Conservation (phyloP, 2,888 invertebrate genomes). For the Pheosia tremula region DNA sequence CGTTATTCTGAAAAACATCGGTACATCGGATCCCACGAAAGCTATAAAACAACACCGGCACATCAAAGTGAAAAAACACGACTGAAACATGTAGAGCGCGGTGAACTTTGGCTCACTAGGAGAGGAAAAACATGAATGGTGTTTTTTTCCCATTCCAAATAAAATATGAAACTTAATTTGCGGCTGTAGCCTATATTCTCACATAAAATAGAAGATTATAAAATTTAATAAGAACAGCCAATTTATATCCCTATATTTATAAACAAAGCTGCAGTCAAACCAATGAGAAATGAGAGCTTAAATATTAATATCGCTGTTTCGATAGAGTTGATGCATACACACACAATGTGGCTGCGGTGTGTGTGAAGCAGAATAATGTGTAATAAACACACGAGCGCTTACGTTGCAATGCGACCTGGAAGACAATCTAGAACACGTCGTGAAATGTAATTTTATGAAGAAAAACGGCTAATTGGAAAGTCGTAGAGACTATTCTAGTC, state of each 20-base stretch:
- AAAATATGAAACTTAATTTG: too few species aligned
- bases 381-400: not conserved
- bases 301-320: slow-evolving; percentile 2
- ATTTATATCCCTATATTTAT: not conserved
- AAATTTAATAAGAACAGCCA: not conserved
- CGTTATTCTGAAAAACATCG: slow-evolving; percentile 1
- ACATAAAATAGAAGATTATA: not conserved
- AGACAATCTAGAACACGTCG: not conserved
- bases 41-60: not conserved
- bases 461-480: not conserved
- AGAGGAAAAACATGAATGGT: not conserved
- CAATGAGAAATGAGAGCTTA: slow-evolving; percentile 2
- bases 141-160: not conserved
- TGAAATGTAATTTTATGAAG: not conserved
- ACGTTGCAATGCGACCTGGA: not conserved
- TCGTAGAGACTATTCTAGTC: too few species aligned
- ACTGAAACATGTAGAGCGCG: not conserved
- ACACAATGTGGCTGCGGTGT: not conserved
- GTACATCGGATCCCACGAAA: not conserved
- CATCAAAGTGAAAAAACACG: slow-evolving; percentile 1
- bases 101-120: not conserved
- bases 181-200: too few species aligned
- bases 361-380: slow-evolving; percentile 3
- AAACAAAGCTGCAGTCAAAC: not conserved
- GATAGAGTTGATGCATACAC: slow-evolving; percentile 1